phyloP scores from a whole-genome alignment of 2,113 vertebrate genomes.

The Corythaixoides concolor region DNA sequence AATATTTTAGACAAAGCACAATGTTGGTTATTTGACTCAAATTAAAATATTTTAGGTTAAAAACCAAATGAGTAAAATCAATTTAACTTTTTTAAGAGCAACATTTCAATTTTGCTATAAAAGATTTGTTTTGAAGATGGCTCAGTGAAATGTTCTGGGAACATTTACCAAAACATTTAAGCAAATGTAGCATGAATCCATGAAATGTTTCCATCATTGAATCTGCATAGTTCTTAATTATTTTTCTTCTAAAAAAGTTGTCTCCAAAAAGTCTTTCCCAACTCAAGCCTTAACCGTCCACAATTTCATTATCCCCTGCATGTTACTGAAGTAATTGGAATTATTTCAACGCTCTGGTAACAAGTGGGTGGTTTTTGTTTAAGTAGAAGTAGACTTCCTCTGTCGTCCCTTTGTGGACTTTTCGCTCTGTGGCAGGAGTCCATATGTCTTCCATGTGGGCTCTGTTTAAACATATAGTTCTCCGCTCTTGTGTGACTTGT shows the following conservation, averaged over 20 bases:
- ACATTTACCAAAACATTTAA: neutral
- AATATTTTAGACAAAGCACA: slow-evolving; percentile 3
- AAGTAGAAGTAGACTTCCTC: neutral
- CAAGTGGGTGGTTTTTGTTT: neutral
- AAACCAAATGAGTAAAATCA: neutral
- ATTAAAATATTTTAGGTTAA: slow-evolving; percentile 45
- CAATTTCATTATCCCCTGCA: slow-evolving; percentile 14
- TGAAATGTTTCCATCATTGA: slow-evolving; percentile 28
- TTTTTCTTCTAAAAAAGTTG: neutral
- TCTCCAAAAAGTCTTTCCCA: neutral
- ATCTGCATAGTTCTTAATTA: neutral
- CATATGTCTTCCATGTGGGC: slow-evolving; percentile 20
- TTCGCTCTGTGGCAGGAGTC: slow-evolving; percentile 15
- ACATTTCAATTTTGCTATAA: neutral
- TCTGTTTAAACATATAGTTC: neutral
- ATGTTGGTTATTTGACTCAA: neutral
- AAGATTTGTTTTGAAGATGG: slow-evolving; percentile 32
- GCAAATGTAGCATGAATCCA: slow-evolving; percentile 33
- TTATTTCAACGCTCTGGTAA: neutral
- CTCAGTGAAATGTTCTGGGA: slow-evolving; percentile 30
- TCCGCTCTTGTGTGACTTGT: neutral
- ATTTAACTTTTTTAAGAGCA: neutral
- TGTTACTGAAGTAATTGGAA: neutral
- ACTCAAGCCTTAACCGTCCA: neutral
- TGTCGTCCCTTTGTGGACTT: neutral